Evolutionary conservation across 2,797 vertebrate genomes (phyloP).

Genomic region (Stomatorhinus walkeri): DNA sequence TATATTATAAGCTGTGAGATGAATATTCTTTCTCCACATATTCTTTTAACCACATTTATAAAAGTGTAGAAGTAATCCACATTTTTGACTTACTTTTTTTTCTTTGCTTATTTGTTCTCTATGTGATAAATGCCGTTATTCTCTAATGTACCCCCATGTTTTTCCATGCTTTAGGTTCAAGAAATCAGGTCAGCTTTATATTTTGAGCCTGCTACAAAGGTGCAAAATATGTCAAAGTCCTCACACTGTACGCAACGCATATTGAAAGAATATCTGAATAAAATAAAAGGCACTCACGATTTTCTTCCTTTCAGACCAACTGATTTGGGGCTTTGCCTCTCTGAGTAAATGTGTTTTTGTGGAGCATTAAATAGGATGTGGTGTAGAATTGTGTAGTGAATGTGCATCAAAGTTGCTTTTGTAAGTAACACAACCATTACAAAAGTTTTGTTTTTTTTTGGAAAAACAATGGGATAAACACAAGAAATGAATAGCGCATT

Average conservation of each 20-base stretch:
- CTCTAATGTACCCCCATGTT: background rate
- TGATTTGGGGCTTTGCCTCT: background rate
- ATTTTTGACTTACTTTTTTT: background rate
- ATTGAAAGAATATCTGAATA: background rate
- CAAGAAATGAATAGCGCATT: background rate
- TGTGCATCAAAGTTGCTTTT: background rate
- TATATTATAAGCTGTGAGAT: constrained; percentile 13
- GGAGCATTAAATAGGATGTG: background rate
- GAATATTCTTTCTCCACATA: background rate
- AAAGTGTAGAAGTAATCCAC: background rate
- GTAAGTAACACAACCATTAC: constrained; percentile 5
- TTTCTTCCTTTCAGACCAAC: background rate
- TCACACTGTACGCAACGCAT: background rate
- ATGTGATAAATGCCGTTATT: background rate
- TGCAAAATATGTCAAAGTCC: background rate
- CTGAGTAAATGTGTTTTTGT: background rate
- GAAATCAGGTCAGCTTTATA: background rate
- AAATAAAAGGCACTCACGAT: background rate
- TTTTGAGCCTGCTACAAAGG: background rate
- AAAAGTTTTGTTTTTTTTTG: background rate
- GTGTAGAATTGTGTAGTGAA: background rate
- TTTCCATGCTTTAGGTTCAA: background rate
- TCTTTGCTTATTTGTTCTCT: background rate
- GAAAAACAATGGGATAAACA: background rate
- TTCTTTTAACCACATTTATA: background rate